These are phyloP conservation scores for Pica pica DNA, from an alignment of 2,113 vertebrate genomes.

Conservation along the genomic window DNA sequence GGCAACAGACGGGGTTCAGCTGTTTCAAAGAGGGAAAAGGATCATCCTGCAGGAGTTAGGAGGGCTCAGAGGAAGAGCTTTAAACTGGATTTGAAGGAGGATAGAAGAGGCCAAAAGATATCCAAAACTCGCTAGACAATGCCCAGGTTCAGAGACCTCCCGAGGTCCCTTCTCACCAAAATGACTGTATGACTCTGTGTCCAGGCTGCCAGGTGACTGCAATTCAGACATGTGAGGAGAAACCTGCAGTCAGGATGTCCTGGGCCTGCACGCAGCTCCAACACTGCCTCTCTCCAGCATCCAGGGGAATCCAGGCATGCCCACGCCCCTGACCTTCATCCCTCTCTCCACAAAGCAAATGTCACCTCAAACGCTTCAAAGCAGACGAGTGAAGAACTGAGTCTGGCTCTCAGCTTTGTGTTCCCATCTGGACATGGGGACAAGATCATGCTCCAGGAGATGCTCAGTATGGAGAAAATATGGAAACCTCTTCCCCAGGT, in stretches of 20 bases:
- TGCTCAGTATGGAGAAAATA: not conserved
- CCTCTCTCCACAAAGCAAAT: not conserved
- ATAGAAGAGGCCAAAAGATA: not conserved
- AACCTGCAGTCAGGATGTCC: not conserved
- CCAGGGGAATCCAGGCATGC: not conserved
- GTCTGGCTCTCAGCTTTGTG: not conserved
- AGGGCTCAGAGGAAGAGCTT: not conserved
- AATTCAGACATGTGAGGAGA: not conserved
- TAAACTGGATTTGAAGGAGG: not conserved
- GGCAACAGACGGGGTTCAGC: not conserved
- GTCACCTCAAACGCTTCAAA: not conserved
- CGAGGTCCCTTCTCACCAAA: not conserved
- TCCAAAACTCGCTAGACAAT: fast-evolving
- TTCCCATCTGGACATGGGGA: fast-evolving
- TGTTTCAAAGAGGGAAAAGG: not conserved
- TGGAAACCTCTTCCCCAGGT: not conserved
- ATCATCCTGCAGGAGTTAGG: not conserved
- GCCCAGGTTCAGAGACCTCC: not conserved
- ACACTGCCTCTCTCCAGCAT: not conserved
- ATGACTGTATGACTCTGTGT: fast-evolving
- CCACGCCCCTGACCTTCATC: not conserved
- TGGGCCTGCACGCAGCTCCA: not conserved
- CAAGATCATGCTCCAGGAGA: not conserved
- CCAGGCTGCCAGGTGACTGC: not conserved
- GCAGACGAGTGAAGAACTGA: not conserved